Conservation (phyloP, 2,888 invertebrate species). For the Hypomecis punctinalis region DNA sequence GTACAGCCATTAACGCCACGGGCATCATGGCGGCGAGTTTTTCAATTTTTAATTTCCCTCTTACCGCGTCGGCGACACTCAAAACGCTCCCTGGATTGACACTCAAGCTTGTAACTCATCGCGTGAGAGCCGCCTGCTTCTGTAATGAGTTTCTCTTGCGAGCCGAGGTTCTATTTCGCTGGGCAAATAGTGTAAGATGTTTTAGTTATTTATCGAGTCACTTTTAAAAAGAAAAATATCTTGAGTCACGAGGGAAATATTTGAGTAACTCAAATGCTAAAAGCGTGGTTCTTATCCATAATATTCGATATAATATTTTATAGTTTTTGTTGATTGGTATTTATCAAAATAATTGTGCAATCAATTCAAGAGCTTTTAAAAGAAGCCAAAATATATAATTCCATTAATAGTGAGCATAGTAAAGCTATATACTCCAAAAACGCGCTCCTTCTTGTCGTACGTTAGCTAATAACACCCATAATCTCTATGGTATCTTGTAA, state of each 20-base stretch:
- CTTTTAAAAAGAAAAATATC: conserved; percentile 8
- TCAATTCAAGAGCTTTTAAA: no score
- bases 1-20: conserved; percentile 83
- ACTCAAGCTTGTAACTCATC: conserved; percentile 73
- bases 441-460: no score
- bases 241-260: conserved; percentile 8
- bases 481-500: conserved; percentile 50
- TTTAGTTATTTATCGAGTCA: conserved; percentile 31
- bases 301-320: no score
- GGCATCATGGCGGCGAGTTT: conserved; percentile 82
- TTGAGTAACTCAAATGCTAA: no score
- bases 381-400: no score
- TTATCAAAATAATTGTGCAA: no score
- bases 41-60: conserved; percentile 84
- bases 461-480: not conserved
- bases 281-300: no score
- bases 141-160: conserved; percentile 59
- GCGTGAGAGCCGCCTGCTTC: conserved; percentile 46
- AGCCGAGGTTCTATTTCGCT: conserved; percentile 48
- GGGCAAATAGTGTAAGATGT: conserved; percentile 36
- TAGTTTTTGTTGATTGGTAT: no score
- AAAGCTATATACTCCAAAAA: no score
- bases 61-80: conserved; percentile 69
- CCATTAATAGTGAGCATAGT: no score
- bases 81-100: conserved; percentile 72